Evolutionary conservation across 2,113 vertebrate species (phyloP), one percentile per base, ranked within the genome.

Genomic region (Notothenia rossii): DNA sequence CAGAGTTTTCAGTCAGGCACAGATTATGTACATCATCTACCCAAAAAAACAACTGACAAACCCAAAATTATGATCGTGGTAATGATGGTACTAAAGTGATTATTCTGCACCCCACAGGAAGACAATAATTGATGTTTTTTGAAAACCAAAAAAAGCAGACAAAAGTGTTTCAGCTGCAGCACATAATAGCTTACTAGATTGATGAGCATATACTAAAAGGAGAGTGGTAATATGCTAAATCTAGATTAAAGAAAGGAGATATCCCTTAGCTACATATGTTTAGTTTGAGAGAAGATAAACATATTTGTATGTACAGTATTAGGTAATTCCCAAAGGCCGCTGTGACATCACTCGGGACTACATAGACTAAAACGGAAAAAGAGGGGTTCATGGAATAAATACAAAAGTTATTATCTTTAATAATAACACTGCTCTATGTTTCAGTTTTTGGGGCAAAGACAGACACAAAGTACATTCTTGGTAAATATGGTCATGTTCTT

Each of bases 61-160:
- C 81, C 17, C 8, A 61, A 65, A 72, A 82, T 73, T 33, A 81
- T 68, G 72, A 71, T 40, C 18, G 46, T 50, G 48, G 11, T 82
- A 74, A 88, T 83, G 36, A 75, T 74, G 43, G 58, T 14, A 50
- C 8, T 69, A 74, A 58, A 60, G 71, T 75, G 25, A 70, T 81
- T 48, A 86, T 81, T 77, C 56, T 56, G 58, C 0, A 5, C 20
- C 79, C 49, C 64, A 65, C 33, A 83, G 64, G 56, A 75, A 62
- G 59, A n/a, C 50, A 53, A 51, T 83, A 82, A 91, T 77, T 81
- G 71, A 49, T 81, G 68, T 71, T 55, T 82, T 84, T 87, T 53
- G 36, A 40, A 40, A 77, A 61, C 3, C 15, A 59, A 63, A 40
- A 40, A 65, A 72, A 72, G 72, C 73, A 68, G 59, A 65, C 59